Base-by-base conservation (phyloP, 2,113 vertebrate genomes). In the Gallinago media region DNA sequence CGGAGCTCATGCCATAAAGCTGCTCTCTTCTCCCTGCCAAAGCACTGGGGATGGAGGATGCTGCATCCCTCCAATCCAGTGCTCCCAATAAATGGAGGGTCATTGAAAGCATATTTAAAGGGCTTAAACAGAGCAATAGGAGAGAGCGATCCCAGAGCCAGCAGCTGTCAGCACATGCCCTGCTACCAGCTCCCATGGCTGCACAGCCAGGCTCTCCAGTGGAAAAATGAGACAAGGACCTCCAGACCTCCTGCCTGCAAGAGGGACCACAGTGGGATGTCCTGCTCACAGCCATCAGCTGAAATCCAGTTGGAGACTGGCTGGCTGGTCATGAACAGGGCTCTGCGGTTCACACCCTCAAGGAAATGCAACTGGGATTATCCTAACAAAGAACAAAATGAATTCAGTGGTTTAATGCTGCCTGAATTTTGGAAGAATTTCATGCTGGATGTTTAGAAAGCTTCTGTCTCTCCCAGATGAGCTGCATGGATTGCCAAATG, bases 401-500 rank as follows among this genome's bases (percentile, higher is more conserved):
- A 80, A 90, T 93, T 94, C 59, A 38, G 31, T 90, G 55, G 38
- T 81, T 86, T 63, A 63, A 63, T 27, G 78, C 74, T 36, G 59
- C 38, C 59, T 94, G 88, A 66, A 85, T 88, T 94, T 85, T 63
- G 72, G 87, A 88, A 91, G 78, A 74, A 74, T 88, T 93, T 80
- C 4, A 6, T 71, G 55, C 59, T 86, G 72, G 82, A 85, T 89
- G 50, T 88, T 96, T 92, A 90, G 82, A 75, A 76, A 97, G 95
- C 63, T 93, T 73, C 90, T 93, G 88, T 92, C 85, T 90, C 75
- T 85, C 40, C 0, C 93, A 97, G 85, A 90, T 96, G 96, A 97
- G 88, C 79, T 86, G 29, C 16, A 29, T 9, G 12, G 29, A 22
- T 44, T 97, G 96, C 93, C 95, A 96, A 96, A 75, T 95, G 94